These are phyloP conservation scores for Coleophora flavipennella DNA, from an alignment of 2,888 invertebrate genomes.

Conservation along the genomic window DNA sequence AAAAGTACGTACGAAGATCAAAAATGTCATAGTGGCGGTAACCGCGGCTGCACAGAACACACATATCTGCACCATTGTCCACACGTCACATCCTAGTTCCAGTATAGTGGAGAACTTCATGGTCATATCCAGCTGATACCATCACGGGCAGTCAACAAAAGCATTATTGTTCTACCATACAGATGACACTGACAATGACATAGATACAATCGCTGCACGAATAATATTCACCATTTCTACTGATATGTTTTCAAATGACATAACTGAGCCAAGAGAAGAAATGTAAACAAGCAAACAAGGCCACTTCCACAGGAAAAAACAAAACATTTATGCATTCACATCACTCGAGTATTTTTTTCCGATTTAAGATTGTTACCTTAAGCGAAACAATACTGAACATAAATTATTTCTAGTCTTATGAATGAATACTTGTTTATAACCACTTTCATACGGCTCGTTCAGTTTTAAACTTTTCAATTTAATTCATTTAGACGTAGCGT, in stretches of 20 bases:
- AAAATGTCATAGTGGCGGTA: conserved; percentile 3
- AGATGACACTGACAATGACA: conserved; percentile 34
- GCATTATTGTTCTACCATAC: conserved; percentile 29
- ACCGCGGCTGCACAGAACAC: conserved; percentile 29
- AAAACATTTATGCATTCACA: no score
- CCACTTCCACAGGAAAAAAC: no score
- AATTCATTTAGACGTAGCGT: no score
- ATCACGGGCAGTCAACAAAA: conserved; percentile 33
- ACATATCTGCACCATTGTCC: conserved; percentile 22
- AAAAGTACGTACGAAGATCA: not conserved
- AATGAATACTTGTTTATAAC: no score
- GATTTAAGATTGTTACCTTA: no score
- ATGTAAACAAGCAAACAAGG: conserved; percentile 35
- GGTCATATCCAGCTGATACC: conserved; percentile 25
- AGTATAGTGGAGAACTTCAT: conserved; percentile 16
- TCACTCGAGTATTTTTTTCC: no score
- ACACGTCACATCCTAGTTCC: conserved; percentile 13
- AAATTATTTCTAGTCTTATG: no score
- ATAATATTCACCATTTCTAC: conserved; percentile 17
- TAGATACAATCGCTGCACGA: conserved; percentile 9
- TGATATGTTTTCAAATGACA: conserved; percentile 27
- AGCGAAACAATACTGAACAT: no score
- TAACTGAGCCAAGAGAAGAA: no score
- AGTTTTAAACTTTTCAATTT: no score
- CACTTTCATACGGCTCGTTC: no score